Evolutionary conservation across 2,888 invertebrate species (phyloP).

Genomic region (Digitonthophagus gazella): DNA sequence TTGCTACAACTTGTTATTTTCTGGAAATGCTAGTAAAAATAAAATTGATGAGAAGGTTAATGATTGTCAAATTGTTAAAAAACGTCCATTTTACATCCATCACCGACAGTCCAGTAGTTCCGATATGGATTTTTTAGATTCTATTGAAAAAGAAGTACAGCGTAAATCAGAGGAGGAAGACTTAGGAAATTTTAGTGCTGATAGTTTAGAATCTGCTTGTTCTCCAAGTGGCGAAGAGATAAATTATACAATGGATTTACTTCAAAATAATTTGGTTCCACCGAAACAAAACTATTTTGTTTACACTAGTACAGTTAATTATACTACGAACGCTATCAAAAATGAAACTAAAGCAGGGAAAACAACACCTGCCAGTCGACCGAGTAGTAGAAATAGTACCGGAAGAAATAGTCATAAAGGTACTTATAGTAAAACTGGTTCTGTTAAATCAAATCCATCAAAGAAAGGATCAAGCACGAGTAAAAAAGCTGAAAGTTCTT

Average conservation of each 20-base stretch:
- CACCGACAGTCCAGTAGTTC: conserved; percentile 4
- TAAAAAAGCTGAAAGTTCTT: neutral
- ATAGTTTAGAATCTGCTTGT: conserved; percentile 23
- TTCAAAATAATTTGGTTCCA: neutral
- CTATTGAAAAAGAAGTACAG: conserved; percentile 1
- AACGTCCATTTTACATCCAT: conserved; percentile 25
- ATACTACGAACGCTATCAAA: neutral
- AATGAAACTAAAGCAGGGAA: neutral
- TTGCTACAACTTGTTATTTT: neutral
- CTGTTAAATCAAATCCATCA: neutral
- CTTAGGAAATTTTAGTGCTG: conserved; percentile 26
- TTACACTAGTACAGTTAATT: conserved; percentile 24
- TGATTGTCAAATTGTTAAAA: too few species aligned
- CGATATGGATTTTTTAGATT: conserved; percentile 17
- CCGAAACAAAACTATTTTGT: conserved; percentile 23
- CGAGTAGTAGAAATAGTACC: neutral
- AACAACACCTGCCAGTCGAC: neutral
- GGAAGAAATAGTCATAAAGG: neutral
- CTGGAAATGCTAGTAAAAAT: neutral
- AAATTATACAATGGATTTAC: conserved; percentile 7
- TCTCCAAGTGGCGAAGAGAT: neutral
- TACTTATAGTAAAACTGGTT: neutral
- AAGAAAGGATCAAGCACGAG: too few species aligned
- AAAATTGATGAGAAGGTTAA: neutral
- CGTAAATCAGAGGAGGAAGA: conserved; percentile 23